Evolutionary conservation across 2,797 vertebrate species (phyloP).

Genomic region (Poeciliopsis turneri): DNA sequence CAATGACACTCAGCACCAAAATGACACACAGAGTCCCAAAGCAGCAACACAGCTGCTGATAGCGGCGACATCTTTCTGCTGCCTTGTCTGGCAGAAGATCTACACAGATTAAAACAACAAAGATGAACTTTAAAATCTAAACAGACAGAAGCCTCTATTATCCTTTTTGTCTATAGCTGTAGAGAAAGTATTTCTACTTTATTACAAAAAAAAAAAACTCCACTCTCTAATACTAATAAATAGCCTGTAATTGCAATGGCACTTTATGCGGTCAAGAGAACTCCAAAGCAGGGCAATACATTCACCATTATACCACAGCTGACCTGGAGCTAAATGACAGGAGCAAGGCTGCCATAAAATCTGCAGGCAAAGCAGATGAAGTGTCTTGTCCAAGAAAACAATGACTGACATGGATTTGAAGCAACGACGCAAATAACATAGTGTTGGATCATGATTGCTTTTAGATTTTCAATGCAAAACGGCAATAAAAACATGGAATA

Average conservation of each 20-base stretch:
- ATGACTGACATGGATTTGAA: too few species aligned
- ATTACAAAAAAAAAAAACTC: neutral
- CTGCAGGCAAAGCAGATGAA: too few species aligned
- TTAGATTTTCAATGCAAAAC: neutral
- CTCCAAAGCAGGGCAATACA: too few species aligned
- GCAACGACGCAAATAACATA: neutral
- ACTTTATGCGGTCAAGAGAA: too few species aligned
- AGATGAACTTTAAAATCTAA: neutral
- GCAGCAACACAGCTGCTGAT: neutral
- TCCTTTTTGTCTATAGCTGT: neutral
- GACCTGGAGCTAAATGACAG: too few species aligned
- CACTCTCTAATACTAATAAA: neutral
- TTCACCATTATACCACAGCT: too few species aligned
- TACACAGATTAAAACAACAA: neutral
- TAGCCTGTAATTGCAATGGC: too few species aligned
- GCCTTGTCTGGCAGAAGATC: neutral
- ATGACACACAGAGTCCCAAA: neutral
- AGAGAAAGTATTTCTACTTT: neutral
- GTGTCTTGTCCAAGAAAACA: too few species aligned
- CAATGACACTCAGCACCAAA: neutral
- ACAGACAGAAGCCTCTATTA: neutral
- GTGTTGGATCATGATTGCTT: neutral
- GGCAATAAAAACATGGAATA: too few species aligned
- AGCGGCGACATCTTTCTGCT: neutral
- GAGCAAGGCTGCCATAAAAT: too few species aligned